Evolutionary conservation across 2,113 vertebrate genomes (phyloP), one percentile per base, ranked within the genome.

Genomic region (Forbesichthys papilliferus): DNA sequence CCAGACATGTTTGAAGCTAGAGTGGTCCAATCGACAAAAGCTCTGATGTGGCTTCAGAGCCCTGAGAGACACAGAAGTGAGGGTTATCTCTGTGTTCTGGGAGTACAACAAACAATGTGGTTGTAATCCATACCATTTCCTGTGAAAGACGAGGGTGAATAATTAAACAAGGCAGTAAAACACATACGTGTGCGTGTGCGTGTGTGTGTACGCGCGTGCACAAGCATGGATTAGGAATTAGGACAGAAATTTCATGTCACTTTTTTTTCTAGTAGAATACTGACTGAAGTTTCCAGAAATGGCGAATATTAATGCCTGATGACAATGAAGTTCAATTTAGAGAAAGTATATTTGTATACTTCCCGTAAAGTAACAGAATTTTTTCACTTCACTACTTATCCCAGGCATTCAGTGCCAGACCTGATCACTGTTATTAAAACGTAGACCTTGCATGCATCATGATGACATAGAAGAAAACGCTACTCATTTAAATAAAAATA

Each of bases 91-190:
- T 27, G 33, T 53, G 62, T 52, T 42, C 18, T 64, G 63, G 20
- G 14, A 20, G 67, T 61, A 58, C 51, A 68, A 63, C 66, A 42
- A 64, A 75, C 20, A 59, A 62, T 53, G 77, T 74, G 86, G 54
- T 60, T 42, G 80, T 75, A 88, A 90, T 79, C 71, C 75, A 89
- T 77, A 89, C 89, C 57, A 1, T 46, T 61, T 57, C 60, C 77
- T 46, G 76, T 77, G 63, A 80, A 64, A 80, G 73, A 76, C 77
- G 6, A 16, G 62, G 75, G 89, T 93, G 86, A 93, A 92, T 93
- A 86, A 93, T 93, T 93, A 86, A 93, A 85, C 86, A 69, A 34
- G 70, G 55, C 75, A 72, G 89, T 91, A 90, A 92, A 91, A 86
- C 74, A 73, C 61, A 69, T 58, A 83, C 57, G 57, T 10, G 56